phyloP scores from a whole-genome alignment of 1,140 invertebrate species.

The Euura saliciscinereae region DNA sequence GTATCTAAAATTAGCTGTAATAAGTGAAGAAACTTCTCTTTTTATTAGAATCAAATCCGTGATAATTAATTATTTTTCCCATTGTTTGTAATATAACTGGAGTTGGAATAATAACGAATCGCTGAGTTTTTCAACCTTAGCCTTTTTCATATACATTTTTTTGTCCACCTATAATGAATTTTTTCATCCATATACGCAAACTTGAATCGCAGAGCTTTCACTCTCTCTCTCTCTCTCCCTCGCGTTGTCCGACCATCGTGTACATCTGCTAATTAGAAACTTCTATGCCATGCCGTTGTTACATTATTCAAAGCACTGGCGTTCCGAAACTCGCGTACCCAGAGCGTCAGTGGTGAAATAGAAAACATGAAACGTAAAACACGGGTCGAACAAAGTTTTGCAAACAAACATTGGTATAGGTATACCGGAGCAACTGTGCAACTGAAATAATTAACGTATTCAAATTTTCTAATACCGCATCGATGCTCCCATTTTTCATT shows the following conservation, averaged over 20 bases:
- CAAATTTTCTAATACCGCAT: not conserved
- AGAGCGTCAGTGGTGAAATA: not conserved
- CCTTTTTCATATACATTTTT: too few relatives aligned
- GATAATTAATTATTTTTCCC: too few relatives aligned
- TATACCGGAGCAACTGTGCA: not conserved
- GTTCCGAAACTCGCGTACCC: not conserved
- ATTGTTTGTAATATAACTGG: too few relatives aligned
- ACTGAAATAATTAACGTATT: not conserved
- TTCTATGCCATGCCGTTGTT: not conserved
- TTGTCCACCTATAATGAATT: too few relatives aligned
- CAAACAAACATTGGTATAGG: not conserved
- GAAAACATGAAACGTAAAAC: not conserved
- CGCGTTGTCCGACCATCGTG: not conserved
- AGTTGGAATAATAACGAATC: too few relatives aligned
- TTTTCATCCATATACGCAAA: too few relatives aligned
- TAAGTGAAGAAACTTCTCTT: too few relatives aligned
- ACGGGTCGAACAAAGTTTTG: not conserved
- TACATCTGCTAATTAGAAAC: constrained; percentile 2
- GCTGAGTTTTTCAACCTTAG: too few relatives aligned
- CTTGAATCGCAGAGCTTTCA: too few relatives aligned
- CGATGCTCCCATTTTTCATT: not conserved
- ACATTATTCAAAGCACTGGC: not conserved
- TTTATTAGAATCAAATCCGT: too few relatives aligned
- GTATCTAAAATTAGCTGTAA: too few relatives aligned
- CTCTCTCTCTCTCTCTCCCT: not conserved